Percentiles rank a stretch among this genome's conserved stretches.
These are phyloP conservation scores for Hydrochoerus hydrochaeris DNA, from an alignment of 2,113 vertebrate genomes.

Conservation along the genomic window DNA sequence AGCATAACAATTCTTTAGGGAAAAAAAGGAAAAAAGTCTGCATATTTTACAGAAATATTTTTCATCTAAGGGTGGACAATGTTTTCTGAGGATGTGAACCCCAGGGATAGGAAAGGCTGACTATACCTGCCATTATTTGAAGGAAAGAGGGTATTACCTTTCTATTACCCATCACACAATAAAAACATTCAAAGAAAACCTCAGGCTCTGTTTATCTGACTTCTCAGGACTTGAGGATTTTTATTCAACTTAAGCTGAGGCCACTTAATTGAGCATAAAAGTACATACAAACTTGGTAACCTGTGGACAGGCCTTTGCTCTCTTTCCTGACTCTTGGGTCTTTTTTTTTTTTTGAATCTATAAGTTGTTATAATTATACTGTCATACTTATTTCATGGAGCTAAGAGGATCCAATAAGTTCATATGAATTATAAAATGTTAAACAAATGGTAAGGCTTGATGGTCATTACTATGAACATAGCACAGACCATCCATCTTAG, in stretches of 20 bases:
- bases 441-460: constrained; percentile 72
- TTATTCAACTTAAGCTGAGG: background rate
- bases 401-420: background rate
- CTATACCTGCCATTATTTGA: background rate
- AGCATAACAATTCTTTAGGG: background rate
- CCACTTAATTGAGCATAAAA: background rate
- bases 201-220: background rate
- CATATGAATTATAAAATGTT: constrained; percentile 66
- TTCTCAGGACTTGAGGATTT: background rate
- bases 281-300: background rate
- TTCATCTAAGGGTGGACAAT: background rate
- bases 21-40: background rate
- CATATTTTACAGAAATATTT: background rate
- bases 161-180: background rate
- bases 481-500: constrained; percentile 42
- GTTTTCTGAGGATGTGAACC: background rate
- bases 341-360: background rate
- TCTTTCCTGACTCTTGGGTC: background rate
- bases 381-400: background rate
- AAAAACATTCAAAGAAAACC: background rate
- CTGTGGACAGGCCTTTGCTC: background rate
- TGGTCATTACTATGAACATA: constrained; percentile 60
- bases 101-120: background rate
- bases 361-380: background rate
- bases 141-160: background rate